Evolutionary conservation across 2,797 vertebrate genomes (phyloP).

Genomic region (Labeo calbasu): DNA sequence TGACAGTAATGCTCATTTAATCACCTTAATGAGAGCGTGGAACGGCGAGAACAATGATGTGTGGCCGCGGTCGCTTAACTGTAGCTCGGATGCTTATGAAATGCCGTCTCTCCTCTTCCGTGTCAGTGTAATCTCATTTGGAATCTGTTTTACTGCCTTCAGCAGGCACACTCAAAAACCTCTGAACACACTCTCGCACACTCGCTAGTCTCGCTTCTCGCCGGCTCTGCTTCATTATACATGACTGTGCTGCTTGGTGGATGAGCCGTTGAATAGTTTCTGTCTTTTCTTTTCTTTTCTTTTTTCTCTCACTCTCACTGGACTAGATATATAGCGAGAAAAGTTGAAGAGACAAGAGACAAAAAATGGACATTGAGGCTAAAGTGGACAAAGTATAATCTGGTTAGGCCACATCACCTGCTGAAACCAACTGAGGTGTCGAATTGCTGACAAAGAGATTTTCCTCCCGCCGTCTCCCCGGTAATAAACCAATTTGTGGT

Average conservation of each 20-base stretch:
- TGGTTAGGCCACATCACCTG: slow-evolving; percentile 43
- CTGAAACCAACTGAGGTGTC: slow-evolving; percentile 35
- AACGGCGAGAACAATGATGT: slow-evolving; percentile 43
- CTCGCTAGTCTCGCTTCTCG: slow-evolving; percentile 20
- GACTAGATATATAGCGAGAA: slow-evolving; percentile 6
- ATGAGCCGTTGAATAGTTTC: slow-evolving; percentile 43
- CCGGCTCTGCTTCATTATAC: slow-evolving; percentile 41
- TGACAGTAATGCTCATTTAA: slow-evolving; percentile 52
- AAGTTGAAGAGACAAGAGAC: slow-evolving; percentile 8
- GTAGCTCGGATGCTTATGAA: slow-evolving; percentile 36
- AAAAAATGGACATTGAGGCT: slow-evolving; percentile 30
- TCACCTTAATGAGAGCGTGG: slow-evolving; percentile 44
- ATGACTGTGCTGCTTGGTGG: slow-evolving; percentile 25
- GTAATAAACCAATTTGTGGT: slow-evolving; percentile 35
- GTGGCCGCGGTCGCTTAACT: slow-evolving; percentile 42
- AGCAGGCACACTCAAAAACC: slow-evolving; percentile 42
- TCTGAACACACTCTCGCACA: slow-evolving; percentile 27
- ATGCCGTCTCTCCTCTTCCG: slow-evolving; percentile 30
- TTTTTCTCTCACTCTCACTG: neutral
- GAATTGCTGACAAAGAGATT: slow-evolving; percentile 51
- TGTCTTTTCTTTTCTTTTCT: neutral
- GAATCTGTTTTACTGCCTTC: slow-evolving; percentile 48
- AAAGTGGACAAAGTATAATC: slow-evolving; percentile 54
- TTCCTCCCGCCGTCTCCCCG: neutral
- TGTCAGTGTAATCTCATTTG: slow-evolving; percentile 45